A percentile compares a stretch with the other conserved stretches of the same genome.
Conservation (phyloP, 2,797 vertebrate species). For the Epinephelus malabaricus region DNA sequence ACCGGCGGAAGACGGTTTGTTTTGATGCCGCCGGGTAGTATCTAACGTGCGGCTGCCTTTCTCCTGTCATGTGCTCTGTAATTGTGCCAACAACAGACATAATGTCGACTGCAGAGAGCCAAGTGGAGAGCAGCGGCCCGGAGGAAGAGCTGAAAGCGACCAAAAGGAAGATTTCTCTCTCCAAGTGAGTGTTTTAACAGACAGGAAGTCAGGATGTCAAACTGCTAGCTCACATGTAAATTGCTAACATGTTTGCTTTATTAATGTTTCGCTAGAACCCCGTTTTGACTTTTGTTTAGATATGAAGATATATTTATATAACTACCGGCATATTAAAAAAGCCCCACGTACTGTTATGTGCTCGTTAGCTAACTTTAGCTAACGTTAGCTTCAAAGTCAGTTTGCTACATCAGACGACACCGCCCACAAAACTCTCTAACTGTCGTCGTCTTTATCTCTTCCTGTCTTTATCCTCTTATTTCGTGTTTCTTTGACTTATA, state of each 20-base stretch:
- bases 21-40: conserved; percentile 37
- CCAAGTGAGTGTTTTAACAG: conserved; percentile 66
- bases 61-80: background rate
- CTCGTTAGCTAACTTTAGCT: background rate
- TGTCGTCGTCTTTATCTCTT: background rate
- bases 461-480: no score
- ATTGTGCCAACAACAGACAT: background rate
- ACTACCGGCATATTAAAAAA: no score
- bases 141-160: conserved; percentile 63
- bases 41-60: background rate
- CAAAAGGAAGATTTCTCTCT: conserved; percentile 83
- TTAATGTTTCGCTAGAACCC: background rate
- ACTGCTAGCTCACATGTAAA: background rate
- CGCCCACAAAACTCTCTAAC: no score
- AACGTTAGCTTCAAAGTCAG: background rate
- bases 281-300: rapidly evolving
- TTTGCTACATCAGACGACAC: background rate
- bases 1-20: conserved; percentile 71
- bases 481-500: rapidly evolving
- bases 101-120: conserved; percentile 46
- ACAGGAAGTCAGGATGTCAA: background rate
- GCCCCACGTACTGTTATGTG: rapidly evolving
- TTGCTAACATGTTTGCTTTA: no score
- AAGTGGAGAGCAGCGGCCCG: background rate
- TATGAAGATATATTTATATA: rapidly evolving